These are phyloP conservation scores for Ceyx erithaca DNA, from an alignment of 2,797 vertebrate species.

Conservation along the genomic window DNA sequence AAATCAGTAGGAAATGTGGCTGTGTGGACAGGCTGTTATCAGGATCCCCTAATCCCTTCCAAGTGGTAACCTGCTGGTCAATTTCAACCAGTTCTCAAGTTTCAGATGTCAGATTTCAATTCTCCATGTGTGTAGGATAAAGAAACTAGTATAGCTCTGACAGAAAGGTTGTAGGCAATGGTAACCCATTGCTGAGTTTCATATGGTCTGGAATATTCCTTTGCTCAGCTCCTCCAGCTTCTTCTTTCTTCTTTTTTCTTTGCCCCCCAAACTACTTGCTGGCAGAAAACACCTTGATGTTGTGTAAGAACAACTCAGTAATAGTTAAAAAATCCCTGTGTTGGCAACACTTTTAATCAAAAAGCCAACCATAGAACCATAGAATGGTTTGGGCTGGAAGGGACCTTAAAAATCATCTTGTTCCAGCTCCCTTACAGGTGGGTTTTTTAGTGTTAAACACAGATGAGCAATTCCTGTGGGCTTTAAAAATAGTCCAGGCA, in stretches of 20 bases:
- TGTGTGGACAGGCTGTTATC: accelerated
- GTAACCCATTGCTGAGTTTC: not conserved
- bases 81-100: not conserved
- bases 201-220: not conserved
- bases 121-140: not conserved
- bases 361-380: not conserved
- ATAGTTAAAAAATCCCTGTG: not conserved
- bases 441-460: conserved; percentile 31
- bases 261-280: accelerated
- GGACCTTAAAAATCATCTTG: no score
- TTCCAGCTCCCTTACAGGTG: not conserved
- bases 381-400: no score
- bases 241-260: no score
- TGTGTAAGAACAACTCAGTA: not conserved
- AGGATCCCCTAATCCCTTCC: not conserved
- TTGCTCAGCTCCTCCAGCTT: not conserved
- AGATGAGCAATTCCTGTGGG: conserved; percentile 39
- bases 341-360: not conserved
- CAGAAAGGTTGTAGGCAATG: accelerated
- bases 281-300: not conserved
- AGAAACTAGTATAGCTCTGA: not conserved
- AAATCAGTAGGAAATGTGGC: not conserved
- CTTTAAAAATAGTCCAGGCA: conserved; percentile 50
- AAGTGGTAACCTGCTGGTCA: not conserved
- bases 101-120: not conserved